phyloP scores from a whole-genome alignment of 2,888 invertebrate species.

The Odontocolon sp. region DNA sequence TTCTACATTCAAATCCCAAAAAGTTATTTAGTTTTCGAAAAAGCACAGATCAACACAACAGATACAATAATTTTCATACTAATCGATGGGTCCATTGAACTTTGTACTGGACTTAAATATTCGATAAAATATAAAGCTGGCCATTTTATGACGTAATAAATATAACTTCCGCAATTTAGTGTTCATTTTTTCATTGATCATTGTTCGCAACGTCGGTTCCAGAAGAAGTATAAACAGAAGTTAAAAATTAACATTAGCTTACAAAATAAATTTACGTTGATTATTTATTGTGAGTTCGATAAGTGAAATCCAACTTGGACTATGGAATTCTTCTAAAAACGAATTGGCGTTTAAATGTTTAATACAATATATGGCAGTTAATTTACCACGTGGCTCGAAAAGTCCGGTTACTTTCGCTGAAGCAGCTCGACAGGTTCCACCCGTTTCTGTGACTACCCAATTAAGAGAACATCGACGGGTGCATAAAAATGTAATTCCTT shows the following conservation, averaged over 20 bases:
- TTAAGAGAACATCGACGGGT: constrained; percentile 17
- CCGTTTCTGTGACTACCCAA: too few species aligned
- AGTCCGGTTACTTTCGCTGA: constrained; percentile 21
- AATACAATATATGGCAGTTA: neutral
- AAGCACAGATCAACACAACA: neutral
- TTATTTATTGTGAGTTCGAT: too few species aligned
- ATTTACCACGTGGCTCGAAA: too few species aligned
- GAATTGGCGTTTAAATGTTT: neutral
- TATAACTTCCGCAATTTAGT: neutral
- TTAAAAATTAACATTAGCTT: too few species aligned
- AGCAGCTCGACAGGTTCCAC: constrained; percentile 6
- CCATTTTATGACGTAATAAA: constrained; percentile 26
- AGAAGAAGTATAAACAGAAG: too few species aligned
- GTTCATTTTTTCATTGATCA: neutral
- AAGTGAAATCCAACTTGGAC: too few species aligned
- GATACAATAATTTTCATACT: neutral
- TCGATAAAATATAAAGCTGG: constrained; percentile 12
- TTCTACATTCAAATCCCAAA: neutral
- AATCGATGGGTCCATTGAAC: constrained; percentile 18
- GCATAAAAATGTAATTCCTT: constrained; percentile 32
- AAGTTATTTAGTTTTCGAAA: neutral
- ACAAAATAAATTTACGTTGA: too few species aligned
- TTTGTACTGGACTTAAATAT: neutral
- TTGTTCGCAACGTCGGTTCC: constrained; percentile 13
- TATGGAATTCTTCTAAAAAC: too few species aligned